These are phyloP conservation scores for Amphipoea oculea DNA, from an alignment of 2,888 invertebrate genomes.

Conservation along the genomic window DNA sequence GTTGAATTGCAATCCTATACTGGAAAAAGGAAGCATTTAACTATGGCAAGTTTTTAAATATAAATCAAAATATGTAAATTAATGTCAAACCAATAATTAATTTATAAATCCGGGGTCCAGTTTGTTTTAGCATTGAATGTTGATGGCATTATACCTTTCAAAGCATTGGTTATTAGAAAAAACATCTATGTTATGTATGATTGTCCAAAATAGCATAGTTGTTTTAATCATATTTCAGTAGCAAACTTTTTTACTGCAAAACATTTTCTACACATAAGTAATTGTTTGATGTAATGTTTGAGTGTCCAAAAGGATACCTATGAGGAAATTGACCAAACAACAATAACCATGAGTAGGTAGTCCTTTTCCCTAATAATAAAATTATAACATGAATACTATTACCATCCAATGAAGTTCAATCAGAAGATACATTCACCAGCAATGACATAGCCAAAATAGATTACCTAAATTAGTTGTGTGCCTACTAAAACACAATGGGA, in stretches of 20 bases:
- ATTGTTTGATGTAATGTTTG: background rate
- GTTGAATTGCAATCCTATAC: conserved; percentile 29
- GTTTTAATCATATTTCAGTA: background rate
- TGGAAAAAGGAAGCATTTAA: conserved; percentile 31
- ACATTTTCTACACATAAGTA: background rate
- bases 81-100: conserved; percentile 1
- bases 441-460: conserved; percentile 15
- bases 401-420: conserved; percentile 5
- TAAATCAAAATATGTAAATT: conserved; percentile 18
- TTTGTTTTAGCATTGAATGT: background rate
- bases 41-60: conserved; percentile 14
- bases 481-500: conserved; percentile 38
- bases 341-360: background rate
- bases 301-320: conserved; percentile 2
- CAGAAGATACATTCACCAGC: background rate
- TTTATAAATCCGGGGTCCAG: background rate
- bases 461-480: conserved; percentile 1
- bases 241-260: background rate
- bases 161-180: background rate
- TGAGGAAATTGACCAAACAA: conserved; percentile 35
- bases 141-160: background rate
- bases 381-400: conserved; percentile 1
- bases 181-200: background rate
- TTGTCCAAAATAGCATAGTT: background rate
- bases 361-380: conserved; percentile 30